phyloP scores from a whole-genome alignment of 1,140 invertebrate species.

The Listronotus oregonensis region DNA sequence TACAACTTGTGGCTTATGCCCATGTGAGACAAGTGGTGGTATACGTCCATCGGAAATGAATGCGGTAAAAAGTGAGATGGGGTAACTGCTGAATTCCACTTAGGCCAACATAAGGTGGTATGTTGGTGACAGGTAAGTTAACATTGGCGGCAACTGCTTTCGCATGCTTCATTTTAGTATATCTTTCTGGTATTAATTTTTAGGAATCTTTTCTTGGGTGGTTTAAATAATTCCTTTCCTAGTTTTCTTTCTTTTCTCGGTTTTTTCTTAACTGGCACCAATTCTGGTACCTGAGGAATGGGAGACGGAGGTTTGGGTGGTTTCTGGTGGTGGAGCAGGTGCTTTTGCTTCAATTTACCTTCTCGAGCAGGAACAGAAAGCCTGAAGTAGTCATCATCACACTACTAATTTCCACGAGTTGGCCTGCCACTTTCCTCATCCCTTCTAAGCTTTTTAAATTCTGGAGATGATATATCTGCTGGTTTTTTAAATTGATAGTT shows the following conservation, averaged over 20 bases:
- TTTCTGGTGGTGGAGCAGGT: conserved; percentile 67
- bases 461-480: conserved; percentile 44
- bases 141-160: conserved; percentile 18
- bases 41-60: conserved; percentile 25
- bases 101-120: conserved; percentile 5
- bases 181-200: conserved; percentile 60
- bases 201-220: conserved; percentile 58
- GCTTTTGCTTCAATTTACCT: conserved; percentile 84
- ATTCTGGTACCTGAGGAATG: conserved; percentile 13
- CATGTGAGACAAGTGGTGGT: conserved; percentile 18
- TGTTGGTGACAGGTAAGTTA: background rate
- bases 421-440: conserved; percentile 72
- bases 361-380: conserved; percentile 87
- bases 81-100: background rate
- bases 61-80: background rate
- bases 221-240: conserved; percentile 63
- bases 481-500: conserved; percentile 52
- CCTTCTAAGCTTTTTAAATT: conserved; percentile 39
- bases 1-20: conserved; percentile 13
- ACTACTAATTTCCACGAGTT: conserved; percentile 87
- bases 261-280: conserved; percentile 46
- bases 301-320: conserved; percentile 58
- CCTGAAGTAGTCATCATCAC: conserved; percentile 95
- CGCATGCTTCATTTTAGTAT: conserved; percentile 58
- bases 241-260: conserved; percentile 67